Base-by-base conservation (phyloP, 2,113 vertebrate species). In the Mastomys coucha region DNA sequence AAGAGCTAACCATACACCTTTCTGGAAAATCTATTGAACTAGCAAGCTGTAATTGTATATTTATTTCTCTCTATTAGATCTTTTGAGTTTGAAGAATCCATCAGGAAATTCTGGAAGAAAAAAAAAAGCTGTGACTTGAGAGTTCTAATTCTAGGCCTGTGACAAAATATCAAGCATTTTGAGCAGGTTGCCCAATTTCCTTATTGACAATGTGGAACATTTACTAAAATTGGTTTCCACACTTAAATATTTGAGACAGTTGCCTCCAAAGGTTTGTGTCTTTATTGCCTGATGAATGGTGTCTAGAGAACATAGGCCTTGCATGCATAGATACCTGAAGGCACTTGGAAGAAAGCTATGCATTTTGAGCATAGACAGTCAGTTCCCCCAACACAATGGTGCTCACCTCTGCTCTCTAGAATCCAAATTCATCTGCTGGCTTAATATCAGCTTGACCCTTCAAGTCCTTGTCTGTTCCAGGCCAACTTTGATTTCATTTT, bases 401-500 rank as follows among this genome's bases (percentile, higher is more conserved):
- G 4, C 88, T 95, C 53, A 36, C 80, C 89, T 93, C 45, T 89
- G 73, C 0, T 85, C 96, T 95, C 94, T 22, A 31, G n/a, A 78
- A 72, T 73, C 89, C 28, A 28, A 92, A 78, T 89, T 97, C 78
- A 84, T 67, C 92, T 96, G 17, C 77, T 56, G 53, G 33, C 93
- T 96, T 91, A 96, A 96, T 82, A 80, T 97, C 80, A 42, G 3
- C 1, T 7, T 94, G 97, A 97, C 92, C 95, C 94, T 96, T 33
- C 45, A 78, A 53, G 89, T 89, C 80, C 85, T 65, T 78, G 73
- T 93, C 73, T 96, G 10, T 77, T 13, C 70, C 96, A 95, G 97
- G 82, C 93, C 97, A 97, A 76, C 72, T 94, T 92, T 94, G 97
- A 97, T 4, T 91, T 96, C 96, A 95, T 98, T 97, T 98, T 96